Evolutionary conservation across 2,113 vertebrate species (phyloP), one percentile per base, ranked within the genome.

Genomic region (Limnothrissa miodon): DNA sequence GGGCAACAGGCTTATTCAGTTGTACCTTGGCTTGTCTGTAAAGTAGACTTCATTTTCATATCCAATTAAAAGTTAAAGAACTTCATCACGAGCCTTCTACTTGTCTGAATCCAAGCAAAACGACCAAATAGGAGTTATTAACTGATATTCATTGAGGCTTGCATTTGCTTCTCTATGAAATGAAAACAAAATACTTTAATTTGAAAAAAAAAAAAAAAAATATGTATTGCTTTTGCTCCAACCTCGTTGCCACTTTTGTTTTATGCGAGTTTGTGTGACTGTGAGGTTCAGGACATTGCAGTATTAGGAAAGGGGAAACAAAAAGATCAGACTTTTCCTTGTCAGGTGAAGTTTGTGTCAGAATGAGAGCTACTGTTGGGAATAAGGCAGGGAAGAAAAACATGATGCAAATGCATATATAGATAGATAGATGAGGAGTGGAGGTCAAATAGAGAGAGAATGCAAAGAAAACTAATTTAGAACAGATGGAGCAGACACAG

Each of bases 11-110:
- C 84, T 82, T 45, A 53, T 87, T 89, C 83, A 83, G 80, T 85
- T 82, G 70, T 85, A 90, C 78, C 48, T 87, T 79, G 87, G 89
- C 80, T 79, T 85, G 85, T 87, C 78, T 86, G 79, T 39, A 81
- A 91, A 82, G 85, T 84, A 66, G 79, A 78, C 86, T 87, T 91
- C 84, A 88, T 90, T 91, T 92, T 90, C 90, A 90, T 87, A 94
- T 92, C 92, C 91, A 93, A 94, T 94, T 94, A 93, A 94, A 95
- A 94, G 92, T 92, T 93, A 87, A 90, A 91, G 86, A 91, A 93
- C 87, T 93, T 90, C 86, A 91, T 94, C 92, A 93, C 91, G 87
- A 81, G 83, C 91, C 85, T 90, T 83, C 86, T 83, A 83, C 70
- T 89, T 93, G 90, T 88, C 92, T 93, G 92, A 93, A 94, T 92